Conservation (phyloP, 2,888 invertebrate species). For the Amiota mariae region DNA sequence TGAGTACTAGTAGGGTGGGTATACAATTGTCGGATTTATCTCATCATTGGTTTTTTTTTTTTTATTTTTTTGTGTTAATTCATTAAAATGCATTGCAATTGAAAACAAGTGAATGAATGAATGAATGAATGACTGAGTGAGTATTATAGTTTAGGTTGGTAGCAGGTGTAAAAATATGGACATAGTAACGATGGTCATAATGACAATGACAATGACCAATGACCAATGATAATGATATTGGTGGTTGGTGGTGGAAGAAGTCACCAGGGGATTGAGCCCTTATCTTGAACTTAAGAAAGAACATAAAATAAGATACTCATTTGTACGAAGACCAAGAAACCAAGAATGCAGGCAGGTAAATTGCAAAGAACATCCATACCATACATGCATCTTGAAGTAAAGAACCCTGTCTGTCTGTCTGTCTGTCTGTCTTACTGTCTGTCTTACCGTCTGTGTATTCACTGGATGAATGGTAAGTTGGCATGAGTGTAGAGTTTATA, state of each 20-base stretch:
- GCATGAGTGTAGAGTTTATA: too few relatives aligned
- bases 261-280: background rate
- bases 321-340: too few relatives aligned
- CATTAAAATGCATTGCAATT: background rate
- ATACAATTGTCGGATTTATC: too few relatives aligned
- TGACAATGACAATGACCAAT: background rate
- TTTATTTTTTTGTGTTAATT: background rate
- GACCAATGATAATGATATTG: background rate
- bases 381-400: too few relatives aligned
- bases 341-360: too few relatives aligned
- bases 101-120: background rate
- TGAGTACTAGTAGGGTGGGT: too few relatives aligned
- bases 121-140: slow-evolving; percentile 4
- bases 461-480: too few relatives aligned
- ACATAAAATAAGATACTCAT: background rate
- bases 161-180: slow-evolving; percentile 22
- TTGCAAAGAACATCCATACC: too few relatives aligned
- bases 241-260: background rate
- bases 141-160: background rate
- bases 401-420: too few relatives aligned
- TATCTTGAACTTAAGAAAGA: background rate
- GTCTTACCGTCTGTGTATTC: too few relatives aligned
- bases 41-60: too few relatives aligned
- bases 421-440: too few relatives aligned
- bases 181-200: background rate